Percentiles rank a stretch among this genome's conserved stretches.
phyloP scores from a whole-genome alignment of 1,140 invertebrate species.

The Cardiocondyla obscurior region DNA sequence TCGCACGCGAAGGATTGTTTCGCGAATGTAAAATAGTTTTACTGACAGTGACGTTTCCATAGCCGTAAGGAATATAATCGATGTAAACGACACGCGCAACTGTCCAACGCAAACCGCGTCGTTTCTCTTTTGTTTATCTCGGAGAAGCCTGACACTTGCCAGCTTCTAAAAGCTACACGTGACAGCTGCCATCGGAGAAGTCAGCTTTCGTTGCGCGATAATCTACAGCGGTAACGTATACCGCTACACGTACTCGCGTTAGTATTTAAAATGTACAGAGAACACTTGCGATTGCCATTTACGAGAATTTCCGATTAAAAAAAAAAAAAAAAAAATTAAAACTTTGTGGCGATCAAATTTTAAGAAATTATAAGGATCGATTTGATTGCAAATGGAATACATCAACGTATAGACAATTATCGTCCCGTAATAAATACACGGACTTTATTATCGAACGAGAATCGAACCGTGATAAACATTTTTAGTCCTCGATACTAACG shows the following conservation, averaged over 20 bases:
- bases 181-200: slow-evolving; percentile 35
- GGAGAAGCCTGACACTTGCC: slow-evolving; percentile 35
- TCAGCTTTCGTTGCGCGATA: slow-evolving; percentile 21
- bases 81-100: slow-evolving; percentile 21
- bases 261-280: background rate
- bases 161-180: slow-evolving; percentile 10
- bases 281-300: background rate
- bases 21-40: background rate
- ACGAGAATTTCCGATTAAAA: background rate
- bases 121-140: slow-evolving; percentile 51
- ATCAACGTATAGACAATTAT: background rate
- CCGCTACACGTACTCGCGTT: background rate
- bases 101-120: slow-evolving; percentile 34
- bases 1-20: no score
- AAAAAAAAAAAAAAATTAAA: background rate
- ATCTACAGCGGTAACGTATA: slow-evolving; percentile 4
- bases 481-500: background rate
- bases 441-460: background rate
- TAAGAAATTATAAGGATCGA: background rate
- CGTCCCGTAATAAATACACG: background rate
- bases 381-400: background rate
- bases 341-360: background rate
- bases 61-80: slow-evolving; percentile 11
- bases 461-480: background rate
- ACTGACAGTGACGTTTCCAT: slow-evolving; percentile 8